These are phyloP conservation scores for Microcebus murinus DNA, from an alignment of 2,113 vertebrate species.

Conservation along the genomic window DNA sequence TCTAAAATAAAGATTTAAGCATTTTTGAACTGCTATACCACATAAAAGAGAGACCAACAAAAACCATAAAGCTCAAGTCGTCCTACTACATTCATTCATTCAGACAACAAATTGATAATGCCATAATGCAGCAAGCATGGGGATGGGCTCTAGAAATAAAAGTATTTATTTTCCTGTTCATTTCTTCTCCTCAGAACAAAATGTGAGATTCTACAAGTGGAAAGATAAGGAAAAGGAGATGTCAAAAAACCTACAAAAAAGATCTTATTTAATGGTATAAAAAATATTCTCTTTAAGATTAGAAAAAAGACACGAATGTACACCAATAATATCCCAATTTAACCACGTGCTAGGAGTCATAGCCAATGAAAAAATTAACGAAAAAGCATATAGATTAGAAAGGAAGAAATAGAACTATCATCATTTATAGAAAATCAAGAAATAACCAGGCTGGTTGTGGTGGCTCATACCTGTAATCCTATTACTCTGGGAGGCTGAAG, in stretches of 20 bases:
- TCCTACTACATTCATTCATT: neutral
- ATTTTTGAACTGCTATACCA: neutral
- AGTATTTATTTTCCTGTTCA: neutral
- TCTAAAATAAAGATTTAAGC: constrained; percentile 9
- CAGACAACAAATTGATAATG: neutral
- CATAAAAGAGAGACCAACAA: neutral
- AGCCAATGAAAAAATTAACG: neutral
- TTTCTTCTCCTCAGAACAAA: constrained; percentile 15
- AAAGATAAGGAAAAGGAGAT: neutral
- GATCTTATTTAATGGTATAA: neutral
- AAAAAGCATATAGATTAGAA: neutral
- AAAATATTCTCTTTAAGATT: neutral
- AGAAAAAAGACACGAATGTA: neutral
- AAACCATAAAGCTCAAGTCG: neutral
- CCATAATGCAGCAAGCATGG: neutral
- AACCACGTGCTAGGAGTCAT: neutral
- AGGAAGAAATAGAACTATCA: constrained; percentile 10
- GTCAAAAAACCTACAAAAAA: constrained; percentile 35
- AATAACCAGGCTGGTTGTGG: neutral
- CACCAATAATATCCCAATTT: neutral
- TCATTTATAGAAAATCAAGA: neutral
- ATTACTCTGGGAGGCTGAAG: no score
- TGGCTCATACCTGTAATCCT: no score
- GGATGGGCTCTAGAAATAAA: neutral
- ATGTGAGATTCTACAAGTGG: neutral